Percentiles rank a stretch among this genome's conserved stretches.
Evolutionary conservation across 2,113 vertebrate genomes (phyloP).

Genomic region (Vanacampus margaritifer): DNA sequence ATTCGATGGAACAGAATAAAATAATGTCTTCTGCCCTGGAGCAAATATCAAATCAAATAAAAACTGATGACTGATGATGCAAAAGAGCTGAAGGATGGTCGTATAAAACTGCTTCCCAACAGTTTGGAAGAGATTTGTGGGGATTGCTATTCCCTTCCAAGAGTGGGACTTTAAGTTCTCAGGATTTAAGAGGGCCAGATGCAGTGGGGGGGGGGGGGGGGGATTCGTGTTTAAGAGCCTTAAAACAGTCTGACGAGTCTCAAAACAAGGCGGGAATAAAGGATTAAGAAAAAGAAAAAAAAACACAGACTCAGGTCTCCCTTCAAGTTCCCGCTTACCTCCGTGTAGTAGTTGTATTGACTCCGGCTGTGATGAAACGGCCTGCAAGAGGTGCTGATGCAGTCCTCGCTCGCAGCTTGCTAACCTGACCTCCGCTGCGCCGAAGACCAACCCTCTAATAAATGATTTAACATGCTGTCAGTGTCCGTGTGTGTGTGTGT

Average conservation of each 20-base stretch:
- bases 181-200: constrained; percentile 61
- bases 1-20: too few species aligned
- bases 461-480: constrained; percentile 54
- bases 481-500: constrained; percentile 12
- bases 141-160: constrained; percentile 19
- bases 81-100: background rate
- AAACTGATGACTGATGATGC: constrained; percentile 8
- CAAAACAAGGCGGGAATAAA: constrained; percentile 22
- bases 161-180: constrained; percentile 28
- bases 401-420: constrained; percentile 40
- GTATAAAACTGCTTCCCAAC: background rate
- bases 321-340: constrained; percentile 23
- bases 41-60: background rate
- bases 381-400: constrained; percentile 49
- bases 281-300: constrained; percentile 13
- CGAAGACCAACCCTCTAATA: constrained; percentile 48
- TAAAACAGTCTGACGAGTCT: constrained; percentile 66
- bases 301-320: background rate
- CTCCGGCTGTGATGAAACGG: constrained; percentile 37
- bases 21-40: too few species aligned
- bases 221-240: constrained; percentile 68
- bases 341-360: constrained; percentile 10
- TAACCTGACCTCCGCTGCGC: constrained; percentile 49
- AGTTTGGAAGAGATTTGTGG: background rate
- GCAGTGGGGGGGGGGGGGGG: constrained; percentile 50